A percentile compares a stretch with the other conserved stretches of the same genome.
Evolutionary conservation across 1,140 invertebrate genomes (phyloP).

Genomic region (Lepidurus packardi): DNA sequence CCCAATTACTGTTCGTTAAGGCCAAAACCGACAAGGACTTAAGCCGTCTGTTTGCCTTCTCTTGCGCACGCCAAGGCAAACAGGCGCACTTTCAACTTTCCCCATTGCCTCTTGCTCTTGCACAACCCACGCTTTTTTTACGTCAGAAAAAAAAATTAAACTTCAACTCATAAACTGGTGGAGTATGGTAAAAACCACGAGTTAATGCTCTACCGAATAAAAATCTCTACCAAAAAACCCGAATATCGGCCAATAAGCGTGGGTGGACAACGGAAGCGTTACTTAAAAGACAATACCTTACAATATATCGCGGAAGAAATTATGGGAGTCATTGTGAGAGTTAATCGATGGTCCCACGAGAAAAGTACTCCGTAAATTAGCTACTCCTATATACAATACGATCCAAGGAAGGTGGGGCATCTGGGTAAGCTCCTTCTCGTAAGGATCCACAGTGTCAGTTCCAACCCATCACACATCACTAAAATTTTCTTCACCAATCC

Average conservation of each 20-base stretch:
- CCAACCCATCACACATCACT: neutral
- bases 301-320: neutral
- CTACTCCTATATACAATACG: neutral
- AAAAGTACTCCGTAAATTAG: neutral
- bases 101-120: neutral
- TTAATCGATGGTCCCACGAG: neutral
- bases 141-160: neutral
- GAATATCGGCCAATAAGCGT: too few species aligned
- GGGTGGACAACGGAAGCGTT: too few species aligned
- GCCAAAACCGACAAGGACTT: slow-evolving; percentile 21
- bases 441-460: neutral
- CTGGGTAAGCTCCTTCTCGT: neutral
- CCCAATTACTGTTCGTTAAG: slow-evolving; percentile 8
- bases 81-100: neutral
- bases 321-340: neutral
- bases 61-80: neutral
- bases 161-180: neutral
- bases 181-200: too few species aligned
- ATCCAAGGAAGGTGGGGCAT: slow-evolving; percentile 3
- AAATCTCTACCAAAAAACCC: too few species aligned
- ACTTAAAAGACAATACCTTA: too few species aligned
- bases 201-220: too few species aligned
- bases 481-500: neutral
- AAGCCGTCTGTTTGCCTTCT: slow-evolving; percentile 1
- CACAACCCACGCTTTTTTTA: neutral